phyloP scores from a whole-genome alignment of 2,797 vertebrate genomes.

The Graptemys geographica region DNA sequence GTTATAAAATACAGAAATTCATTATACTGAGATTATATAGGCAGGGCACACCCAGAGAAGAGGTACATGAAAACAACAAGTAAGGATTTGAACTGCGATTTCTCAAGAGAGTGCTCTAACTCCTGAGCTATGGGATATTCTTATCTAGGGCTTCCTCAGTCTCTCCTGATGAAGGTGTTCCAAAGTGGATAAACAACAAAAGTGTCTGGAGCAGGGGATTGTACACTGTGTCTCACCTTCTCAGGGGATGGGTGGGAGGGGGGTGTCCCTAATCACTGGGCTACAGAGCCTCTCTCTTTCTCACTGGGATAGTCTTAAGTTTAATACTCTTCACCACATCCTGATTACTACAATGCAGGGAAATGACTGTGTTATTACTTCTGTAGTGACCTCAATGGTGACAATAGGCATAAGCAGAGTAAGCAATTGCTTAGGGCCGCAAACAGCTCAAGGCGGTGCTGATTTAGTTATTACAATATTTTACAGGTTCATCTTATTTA shows the following conservation, averaged over 20 bases:
- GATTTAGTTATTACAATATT: not conserved
- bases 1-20: conserved; percentile 13
- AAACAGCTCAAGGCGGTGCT: not conserved
- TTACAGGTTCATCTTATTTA: not conserved
- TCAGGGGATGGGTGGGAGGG: rapidly evolving
- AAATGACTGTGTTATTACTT: not conserved
- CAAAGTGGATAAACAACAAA: not conserved
- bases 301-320: not conserved
- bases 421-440: not conserved
- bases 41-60: not conserved
- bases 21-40: conserved; percentile 26
- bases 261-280: not conserved
- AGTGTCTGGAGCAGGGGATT: not conserved
- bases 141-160: not conserved
- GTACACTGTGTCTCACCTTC: not conserved
- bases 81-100: no score
- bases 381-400: not conserved
- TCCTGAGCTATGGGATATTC: not conserved
- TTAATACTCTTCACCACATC: not conserved
- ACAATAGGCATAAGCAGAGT: not conserved
- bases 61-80: conserved; percentile 32
- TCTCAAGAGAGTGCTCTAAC: not conserved
- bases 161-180: not conserved
- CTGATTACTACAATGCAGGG: not conserved
- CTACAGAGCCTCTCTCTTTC: not conserved